These are phyloP conservation scores for Tyto alba DNA, from an alignment of 2,113 vertebrate species.

Conservation along the genomic window DNA sequence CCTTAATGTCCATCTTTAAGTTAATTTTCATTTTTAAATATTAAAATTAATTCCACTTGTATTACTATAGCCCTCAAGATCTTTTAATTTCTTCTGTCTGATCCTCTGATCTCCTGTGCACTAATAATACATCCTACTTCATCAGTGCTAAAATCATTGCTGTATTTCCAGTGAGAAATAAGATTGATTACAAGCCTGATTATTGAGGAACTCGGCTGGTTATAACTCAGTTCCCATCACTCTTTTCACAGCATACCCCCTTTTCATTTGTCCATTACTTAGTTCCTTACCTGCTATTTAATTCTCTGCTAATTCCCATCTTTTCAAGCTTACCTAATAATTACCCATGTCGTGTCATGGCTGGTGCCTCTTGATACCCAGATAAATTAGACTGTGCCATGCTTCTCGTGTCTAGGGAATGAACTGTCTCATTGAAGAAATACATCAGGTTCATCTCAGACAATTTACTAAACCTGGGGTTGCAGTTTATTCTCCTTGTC, in stretches of 20 bases:
- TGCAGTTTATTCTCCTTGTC: conserved; percentile 16
- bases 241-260: not conserved
- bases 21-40: not conserved
- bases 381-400: conserved; percentile 8
- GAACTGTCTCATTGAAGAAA: conserved; percentile 11
- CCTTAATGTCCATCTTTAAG: not conserved
- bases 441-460: not conserved
- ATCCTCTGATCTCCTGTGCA: not conserved
- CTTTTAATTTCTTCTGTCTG: conserved; percentile 6
- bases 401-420: not conserved
- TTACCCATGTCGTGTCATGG: not conserved
- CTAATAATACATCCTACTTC: not conserved
- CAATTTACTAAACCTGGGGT: not conserved
- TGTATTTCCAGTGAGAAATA: not conserved
- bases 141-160: not conserved
- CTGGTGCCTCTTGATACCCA: not conserved
- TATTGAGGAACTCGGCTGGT: not conserved
- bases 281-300: not conserved
- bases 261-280: not conserved
- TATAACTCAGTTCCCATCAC: not conserved
- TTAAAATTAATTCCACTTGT: not conserved
- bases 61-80: not conserved
- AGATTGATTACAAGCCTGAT: not conserved
- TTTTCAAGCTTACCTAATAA: conserved; percentile 24
- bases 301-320: conserved; percentile 30